phyloP scores from a whole-genome alignment of 1,140 invertebrate genomes.

The Apolygus lucorum region DNA sequence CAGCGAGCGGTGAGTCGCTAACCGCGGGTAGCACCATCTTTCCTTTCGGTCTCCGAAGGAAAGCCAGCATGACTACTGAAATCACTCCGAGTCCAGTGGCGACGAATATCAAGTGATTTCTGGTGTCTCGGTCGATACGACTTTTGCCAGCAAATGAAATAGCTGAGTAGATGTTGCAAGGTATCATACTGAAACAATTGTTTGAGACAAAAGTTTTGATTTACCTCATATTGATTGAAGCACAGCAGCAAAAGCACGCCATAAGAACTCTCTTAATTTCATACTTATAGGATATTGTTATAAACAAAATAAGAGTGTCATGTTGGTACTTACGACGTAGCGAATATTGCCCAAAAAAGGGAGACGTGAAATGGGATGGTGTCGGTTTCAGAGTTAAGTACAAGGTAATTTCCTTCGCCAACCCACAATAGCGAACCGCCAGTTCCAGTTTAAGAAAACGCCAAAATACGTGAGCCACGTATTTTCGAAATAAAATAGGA shows the following conservation, averaged over 20 bases:
- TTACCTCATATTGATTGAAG: too few species aligned
- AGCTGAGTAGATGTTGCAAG: slow-evolving; percentile 31
- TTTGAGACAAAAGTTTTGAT: not conserved
- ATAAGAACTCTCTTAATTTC: not conserved
- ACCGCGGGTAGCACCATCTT: slow-evolving; percentile 31
- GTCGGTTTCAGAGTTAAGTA: slow-evolving; percentile 72
- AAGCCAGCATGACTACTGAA: slow-evolving; percentile 58
- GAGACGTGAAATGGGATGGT: slow-evolving; percentile 90
- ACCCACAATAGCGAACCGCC: slow-evolving; percentile 86
- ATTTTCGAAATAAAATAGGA: slow-evolving; percentile 71
- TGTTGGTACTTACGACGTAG: slow-evolving; percentile 56
- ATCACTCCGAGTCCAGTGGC: slow-evolving; percentile 49
- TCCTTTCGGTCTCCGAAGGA: slow-evolving; percentile 43
- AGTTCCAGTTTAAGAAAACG: slow-evolving; percentile 78
- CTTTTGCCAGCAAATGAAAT: slow-evolving; percentile 30
- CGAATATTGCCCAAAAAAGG: slow-evolving; percentile 91
- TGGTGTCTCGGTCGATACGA: slow-evolving; percentile 49
- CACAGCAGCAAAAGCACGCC: not conserved
- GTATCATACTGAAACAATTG: slow-evolving; percentile 28
- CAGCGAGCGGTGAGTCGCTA: slow-evolving; percentile 51
- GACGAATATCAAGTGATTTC: slow-evolving; percentile 59
- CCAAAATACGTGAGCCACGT: slow-evolving; percentile 72
- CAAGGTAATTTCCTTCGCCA: slow-evolving; percentile 88
- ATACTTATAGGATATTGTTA: not conserved
- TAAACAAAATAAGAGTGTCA: not conserved